phyloP scores from a whole-genome alignment of 1,140 invertebrate species.

The Galleria mellonella region DNA sequence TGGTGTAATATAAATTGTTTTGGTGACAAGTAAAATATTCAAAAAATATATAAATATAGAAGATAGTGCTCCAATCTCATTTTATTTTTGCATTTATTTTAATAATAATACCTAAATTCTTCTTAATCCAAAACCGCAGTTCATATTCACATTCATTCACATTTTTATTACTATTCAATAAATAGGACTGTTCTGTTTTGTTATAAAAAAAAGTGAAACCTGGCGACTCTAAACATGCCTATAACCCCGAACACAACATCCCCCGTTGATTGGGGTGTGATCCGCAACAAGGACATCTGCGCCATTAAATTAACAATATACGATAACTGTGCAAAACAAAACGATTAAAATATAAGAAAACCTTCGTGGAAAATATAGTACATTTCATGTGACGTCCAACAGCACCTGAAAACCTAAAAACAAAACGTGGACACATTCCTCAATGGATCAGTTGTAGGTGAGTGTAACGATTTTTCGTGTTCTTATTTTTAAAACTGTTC shows the following conservation, averaged over 20 bases:
- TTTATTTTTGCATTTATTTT: no score
- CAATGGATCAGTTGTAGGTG: slow-evolving; percentile 6
- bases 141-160: no score
- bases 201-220: neutral
- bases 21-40: no score
- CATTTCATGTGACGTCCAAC: slow-evolving; percentile 6
- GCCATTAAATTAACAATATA: slow-evolving; percentile 53
- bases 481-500: slow-evolving; percentile 21
- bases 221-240: slow-evolving; percentile 26
- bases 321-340: slow-evolving; percentile 24
- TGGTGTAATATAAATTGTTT: no score
- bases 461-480: slow-evolving; percentile 37
- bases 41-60: no score
- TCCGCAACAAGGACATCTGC: slow-evolving; percentile 41
- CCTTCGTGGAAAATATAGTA: slow-evolving; percentile 6
- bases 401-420: slow-evolving; percentile 1
- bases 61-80: no score
- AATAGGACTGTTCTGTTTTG: no score
- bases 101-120: no score
- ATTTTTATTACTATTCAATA: no score
- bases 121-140: no score
- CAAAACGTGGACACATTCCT: neutral
- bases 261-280: slow-evolving; percentile 53
- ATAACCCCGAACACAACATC: slow-evolving; percentile 44
- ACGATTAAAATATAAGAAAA: slow-evolving; percentile 6